Evolutionary conservation across 2,888 invertebrate species (phyloP).

Genomic region (Rutpela maculata): DNA sequence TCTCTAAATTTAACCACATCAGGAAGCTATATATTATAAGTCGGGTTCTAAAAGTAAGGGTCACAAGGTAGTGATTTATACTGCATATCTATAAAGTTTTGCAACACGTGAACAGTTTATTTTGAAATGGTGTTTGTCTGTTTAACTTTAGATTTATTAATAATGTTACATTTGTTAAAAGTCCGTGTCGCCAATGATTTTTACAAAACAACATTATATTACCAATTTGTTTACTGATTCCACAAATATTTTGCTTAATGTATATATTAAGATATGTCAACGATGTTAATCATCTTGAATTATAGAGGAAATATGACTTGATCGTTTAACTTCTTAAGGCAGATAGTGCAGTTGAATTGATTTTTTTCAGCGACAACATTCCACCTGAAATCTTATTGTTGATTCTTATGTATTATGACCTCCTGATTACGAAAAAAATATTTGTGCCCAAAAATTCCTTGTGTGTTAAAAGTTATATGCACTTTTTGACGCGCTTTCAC

Average conservation of each 20-base stretch:
- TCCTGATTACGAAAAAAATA: no score
- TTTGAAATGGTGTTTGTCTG: neutral
- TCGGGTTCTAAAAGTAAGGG: neutral
- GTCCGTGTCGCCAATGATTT: neutral
- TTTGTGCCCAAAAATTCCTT: no score
- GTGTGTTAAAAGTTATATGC: no score
- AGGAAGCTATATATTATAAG: neutral
- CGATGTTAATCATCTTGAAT: neutral
- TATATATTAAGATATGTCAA: neutral
- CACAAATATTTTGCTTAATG: neutral
- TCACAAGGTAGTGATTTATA: neutral
- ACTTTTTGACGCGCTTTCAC: no score
- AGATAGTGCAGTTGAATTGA: no score
- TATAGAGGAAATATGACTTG: neutral
- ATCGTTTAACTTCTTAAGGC: no score
- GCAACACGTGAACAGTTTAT: neutral
- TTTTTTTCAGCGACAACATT: no score
- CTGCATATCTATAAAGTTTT: neutral
- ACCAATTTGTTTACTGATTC: neutral
- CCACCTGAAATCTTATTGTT: no score
- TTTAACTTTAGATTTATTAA: conserved; percentile 1
- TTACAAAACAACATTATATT: neutral
- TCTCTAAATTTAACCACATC: neutral
- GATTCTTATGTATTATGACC: no score
- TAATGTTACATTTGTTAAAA: neutral